These are phyloP conservation scores for Strigamia crassipes DNA, from an alignment of 2,888 invertebrate species.

Conservation along the genomic window DNA sequence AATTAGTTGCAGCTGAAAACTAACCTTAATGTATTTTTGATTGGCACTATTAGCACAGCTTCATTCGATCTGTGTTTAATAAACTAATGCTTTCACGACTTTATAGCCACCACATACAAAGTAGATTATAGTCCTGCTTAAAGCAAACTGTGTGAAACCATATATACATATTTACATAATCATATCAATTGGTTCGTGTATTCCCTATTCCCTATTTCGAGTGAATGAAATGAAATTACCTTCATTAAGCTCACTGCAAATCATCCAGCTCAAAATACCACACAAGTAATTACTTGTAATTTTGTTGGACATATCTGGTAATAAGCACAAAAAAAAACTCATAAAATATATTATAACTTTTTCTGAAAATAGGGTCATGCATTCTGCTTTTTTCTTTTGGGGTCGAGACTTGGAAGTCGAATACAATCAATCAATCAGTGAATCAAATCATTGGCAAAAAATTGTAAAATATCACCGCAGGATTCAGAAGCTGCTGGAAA, in stretches of 20 bases:
- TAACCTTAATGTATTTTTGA: conserved; percentile 8
- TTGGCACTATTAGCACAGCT: background rate
- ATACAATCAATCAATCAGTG: too few species aligned
- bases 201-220: background rate
- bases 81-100: too few species aligned
- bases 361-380: background rate
- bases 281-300: background rate
- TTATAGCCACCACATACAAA: too few species aligned
- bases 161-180: background rate
- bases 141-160: too few species aligned
- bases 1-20: background rate
- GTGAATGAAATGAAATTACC: background rate
- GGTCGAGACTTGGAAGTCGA: too few species aligned
- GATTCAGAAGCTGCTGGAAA: too few species aligned
- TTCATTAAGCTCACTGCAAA: background rate
- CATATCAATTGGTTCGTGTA: background rate
- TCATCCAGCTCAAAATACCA: background rate
- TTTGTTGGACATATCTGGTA: conserved; percentile 12
- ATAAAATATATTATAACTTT: background rate
- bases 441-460: too few species aligned
- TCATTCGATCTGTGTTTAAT: background rate
- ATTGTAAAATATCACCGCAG: too few species aligned
- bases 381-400: too few species aligned
- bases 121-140: too few species aligned
- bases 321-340: background rate